These are phyloP conservation scores for Lycaon pictus DNA, from an alignment of 2,113 vertebrate genomes.

Conservation along the genomic window DNA sequence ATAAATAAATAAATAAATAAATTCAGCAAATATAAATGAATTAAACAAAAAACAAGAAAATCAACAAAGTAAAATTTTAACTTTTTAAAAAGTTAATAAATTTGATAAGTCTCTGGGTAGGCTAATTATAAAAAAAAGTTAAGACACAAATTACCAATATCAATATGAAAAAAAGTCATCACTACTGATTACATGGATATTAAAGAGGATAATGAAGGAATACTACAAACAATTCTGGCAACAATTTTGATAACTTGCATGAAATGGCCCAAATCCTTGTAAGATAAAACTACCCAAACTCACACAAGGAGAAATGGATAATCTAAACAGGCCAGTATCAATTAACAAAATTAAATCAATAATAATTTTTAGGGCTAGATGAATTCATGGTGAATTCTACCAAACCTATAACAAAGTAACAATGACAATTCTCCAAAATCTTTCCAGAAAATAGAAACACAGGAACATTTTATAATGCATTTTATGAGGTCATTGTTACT, in stretches of 20 bases:
- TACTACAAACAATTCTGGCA: background rate
- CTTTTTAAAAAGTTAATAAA: background rate
- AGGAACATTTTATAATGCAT: background rate
- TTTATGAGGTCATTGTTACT: background rate
- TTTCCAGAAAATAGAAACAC: background rate
- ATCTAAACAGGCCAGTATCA: background rate
- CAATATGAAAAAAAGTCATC: background rate
- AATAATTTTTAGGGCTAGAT: background rate
- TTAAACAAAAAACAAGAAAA: background rate
- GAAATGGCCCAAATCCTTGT: too few relatives aligned
- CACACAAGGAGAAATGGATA: background rate
- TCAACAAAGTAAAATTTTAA: background rate
- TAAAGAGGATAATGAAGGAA: background rate
- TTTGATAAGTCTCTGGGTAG: background rate
- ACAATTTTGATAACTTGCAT: background rate
- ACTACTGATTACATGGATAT: too few relatives aligned
- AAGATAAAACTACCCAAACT: background rate
- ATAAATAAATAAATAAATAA: background rate
- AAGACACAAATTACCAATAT: background rate
- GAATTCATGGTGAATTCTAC: background rate
- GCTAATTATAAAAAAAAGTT: background rate
- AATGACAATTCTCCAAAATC: background rate
- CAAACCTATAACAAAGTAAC: background rate
- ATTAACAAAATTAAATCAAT: background rate
- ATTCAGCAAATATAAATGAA: background rate